Base-by-base conservation (phyloP, 2,797 vertebrate species). In the Sebastes miniatus region DNA sequence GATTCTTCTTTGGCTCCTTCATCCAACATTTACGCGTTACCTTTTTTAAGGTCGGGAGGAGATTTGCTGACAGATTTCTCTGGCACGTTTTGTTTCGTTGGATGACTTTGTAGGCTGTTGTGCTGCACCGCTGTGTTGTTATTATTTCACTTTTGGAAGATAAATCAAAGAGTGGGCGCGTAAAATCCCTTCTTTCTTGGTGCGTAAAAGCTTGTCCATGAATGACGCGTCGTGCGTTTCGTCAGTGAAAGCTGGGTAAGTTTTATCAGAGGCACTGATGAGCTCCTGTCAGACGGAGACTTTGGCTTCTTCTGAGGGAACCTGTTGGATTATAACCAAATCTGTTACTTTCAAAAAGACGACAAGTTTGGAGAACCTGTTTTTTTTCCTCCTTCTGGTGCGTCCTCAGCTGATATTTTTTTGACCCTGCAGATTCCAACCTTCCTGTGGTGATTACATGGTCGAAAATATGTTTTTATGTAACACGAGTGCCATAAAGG, bases 401-500 rank as follows among this genome's bases (percentile, higher is more conserved):
- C 31, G 39, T 69, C 14, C 47, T 64, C 47, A 6, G 54, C 13
- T 59, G 61, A 20, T 54, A 39, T 75, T 39, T 3, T 74, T 61
- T 59, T 39, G 24, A 63, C 4, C 31, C 43, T 22, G 74, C 66
- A 24, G 8, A 72, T 65, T 56, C 56, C 27, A 1, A 2, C 68
- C n/a, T 16, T 36, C 54, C 27, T 66, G 77, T 18, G 56, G 78
- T 25, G 69, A 43, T 25, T 29, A 16, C 68, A 75, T 9, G 63
- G 29, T 27, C 67, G 87, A 90, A 92, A 95, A 79, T 81, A 97
- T 97, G 97, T 93, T 96, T 89, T 92, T 95, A 82, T 98, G 97
- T 92, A 98, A 98, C 92, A 95, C 94, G 71, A 97, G 95, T 84
- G 95, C 96, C 81, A 96, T 97, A 81, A 97, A 96, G 92, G 96